These are phyloP conservation scores for Myioborus melanocephalus DNA, from an alignment of 2,797 vertebrate genomes.

Conservation along the genomic window DNA sequence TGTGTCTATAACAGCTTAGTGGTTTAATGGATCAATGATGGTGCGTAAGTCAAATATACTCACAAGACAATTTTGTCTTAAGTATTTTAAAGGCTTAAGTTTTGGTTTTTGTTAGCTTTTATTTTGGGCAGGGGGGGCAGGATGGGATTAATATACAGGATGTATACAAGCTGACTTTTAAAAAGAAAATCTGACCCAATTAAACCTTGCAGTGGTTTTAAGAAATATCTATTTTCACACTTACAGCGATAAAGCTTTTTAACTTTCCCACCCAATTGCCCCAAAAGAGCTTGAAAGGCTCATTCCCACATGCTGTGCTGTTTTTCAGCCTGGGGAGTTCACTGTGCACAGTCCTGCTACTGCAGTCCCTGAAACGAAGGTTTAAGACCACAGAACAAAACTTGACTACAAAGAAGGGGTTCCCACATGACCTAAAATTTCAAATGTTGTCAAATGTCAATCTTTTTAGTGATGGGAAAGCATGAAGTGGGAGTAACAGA, in stretches of 20 bases:
- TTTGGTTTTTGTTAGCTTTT: not conserved
- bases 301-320: not conserved
- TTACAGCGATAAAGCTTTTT: not conserved
- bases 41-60: not conserved
- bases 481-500: not conserved
- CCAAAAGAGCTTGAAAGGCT: not conserved
- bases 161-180: not conserved
- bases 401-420: not conserved
- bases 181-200: not conserved
- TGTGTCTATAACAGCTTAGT: not conserved
- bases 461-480: not conserved
- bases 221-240: not conserved
- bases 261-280: not conserved
- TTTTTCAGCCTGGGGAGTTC: not conserved
- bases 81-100: not conserved
- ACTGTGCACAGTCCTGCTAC: rapidly evolving
- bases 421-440: not conserved
- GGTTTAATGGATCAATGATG: not conserved
- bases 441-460: not conserved
- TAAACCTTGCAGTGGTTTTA: not conserved
- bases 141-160: not conserved
- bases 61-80: not conserved
- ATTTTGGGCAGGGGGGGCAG: rapidly evolving
- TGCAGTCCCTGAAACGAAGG: not conserved
- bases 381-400: not conserved